Conservation (phyloP, 2,797 vertebrate species). For the Malacoraja senta region DNA sequence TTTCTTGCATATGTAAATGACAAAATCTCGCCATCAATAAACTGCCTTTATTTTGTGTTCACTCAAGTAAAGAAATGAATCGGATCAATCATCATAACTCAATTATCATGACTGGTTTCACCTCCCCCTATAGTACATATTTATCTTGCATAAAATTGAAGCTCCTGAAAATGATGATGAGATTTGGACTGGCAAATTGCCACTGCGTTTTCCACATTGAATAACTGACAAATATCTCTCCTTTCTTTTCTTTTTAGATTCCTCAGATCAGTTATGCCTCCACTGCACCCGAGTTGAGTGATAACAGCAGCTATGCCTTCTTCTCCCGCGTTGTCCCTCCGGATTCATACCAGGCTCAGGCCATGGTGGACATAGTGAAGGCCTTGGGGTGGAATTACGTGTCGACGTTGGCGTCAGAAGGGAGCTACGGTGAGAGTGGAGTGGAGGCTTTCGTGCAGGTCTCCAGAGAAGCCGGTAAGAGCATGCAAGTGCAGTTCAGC, state of each 20-base stretch:
- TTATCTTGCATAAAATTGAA: slow-evolving; percentile 21
- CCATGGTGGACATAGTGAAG: slow-evolving; percentile 96
- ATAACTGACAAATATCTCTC: neutral
- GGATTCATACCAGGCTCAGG: slow-evolving; percentile 98
- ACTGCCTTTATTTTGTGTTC: neutral
- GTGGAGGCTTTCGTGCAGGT: slow-evolving; percentile 95
- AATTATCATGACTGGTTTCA: neutral
- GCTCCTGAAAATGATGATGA: neutral
- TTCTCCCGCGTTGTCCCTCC: slow-evolving; percentile 97
- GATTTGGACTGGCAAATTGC: neutral
- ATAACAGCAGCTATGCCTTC: slow-evolving; percentile 94
- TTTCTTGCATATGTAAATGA: neutral
- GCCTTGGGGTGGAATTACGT: slow-evolving; percentile 94
- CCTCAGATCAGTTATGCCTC: slow-evolving; percentile 98
- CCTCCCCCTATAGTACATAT: neutral
- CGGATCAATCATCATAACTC: neutral
- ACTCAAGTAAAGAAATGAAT: slow-evolving; percentile 6
- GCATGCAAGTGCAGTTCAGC: no score
- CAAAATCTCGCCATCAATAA: no score
- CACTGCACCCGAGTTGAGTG: slow-evolving; percentile 92
- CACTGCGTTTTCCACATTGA: neutral
- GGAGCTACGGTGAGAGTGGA: slow-evolving; percentile 95
- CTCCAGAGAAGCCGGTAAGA: slow-evolving; percentile 91
- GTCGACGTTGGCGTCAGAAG: slow-evolving; percentile 91
- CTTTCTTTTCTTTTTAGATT: slow-evolving; percentile 66